Conservation (phyloP, 2,113 vertebrate genomes). For the Percopsis transmontana region DNA sequence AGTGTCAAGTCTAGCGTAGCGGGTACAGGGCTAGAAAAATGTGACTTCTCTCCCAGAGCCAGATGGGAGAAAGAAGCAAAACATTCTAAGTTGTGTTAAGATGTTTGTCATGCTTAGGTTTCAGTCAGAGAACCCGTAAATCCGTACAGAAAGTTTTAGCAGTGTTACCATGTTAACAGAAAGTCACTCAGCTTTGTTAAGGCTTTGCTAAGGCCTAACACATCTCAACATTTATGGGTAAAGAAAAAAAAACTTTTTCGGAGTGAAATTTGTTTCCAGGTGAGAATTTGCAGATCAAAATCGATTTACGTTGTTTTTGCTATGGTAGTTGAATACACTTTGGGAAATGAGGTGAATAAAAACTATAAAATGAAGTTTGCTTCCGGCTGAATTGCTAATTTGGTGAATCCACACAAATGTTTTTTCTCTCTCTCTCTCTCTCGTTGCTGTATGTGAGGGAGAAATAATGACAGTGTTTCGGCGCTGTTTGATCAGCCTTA, state of each 20-base stretch:
- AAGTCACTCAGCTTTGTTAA: background rate
- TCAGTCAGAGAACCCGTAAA: slow-evolving; percentile 12
- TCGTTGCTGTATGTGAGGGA: slow-evolving; percentile 70
- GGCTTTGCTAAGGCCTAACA: background rate
- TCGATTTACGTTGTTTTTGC: slow-evolving; percentile 71
- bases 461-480: slow-evolving; percentile 85
- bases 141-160: background rate
- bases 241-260: slow-evolving; percentile 24
- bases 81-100: slow-evolving; percentile 6
- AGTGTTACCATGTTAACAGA: background rate
- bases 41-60: slow-evolving; percentile 26
- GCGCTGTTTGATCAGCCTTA: slow-evolving; percentile 82
- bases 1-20: slow-evolving; percentile 52
- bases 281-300: slow-evolving; percentile 71
- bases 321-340: slow-evolving; percentile 71
- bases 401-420: slow-evolving; percentile 62
- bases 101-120: slow-evolving; percentile 3
- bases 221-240: slow-evolving; percentile 1
- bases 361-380: slow-evolving; percentile 83
- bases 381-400: slow-evolving; percentile 83
- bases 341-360: slow-evolving; percentile 79
- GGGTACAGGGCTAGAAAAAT: slow-evolving; percentile 50
- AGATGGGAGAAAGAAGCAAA: slow-evolving; percentile 24
- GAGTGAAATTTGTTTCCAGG: slow-evolving; percentile 53
- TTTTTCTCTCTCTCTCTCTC: slow-evolving; percentile 5